Percentiles rank a stretch among this genome's conserved stretches.
Evolutionary conservation across 1,140 invertebrate species (phyloP).

Genomic region (Leptonema lineaticorne): DNA sequence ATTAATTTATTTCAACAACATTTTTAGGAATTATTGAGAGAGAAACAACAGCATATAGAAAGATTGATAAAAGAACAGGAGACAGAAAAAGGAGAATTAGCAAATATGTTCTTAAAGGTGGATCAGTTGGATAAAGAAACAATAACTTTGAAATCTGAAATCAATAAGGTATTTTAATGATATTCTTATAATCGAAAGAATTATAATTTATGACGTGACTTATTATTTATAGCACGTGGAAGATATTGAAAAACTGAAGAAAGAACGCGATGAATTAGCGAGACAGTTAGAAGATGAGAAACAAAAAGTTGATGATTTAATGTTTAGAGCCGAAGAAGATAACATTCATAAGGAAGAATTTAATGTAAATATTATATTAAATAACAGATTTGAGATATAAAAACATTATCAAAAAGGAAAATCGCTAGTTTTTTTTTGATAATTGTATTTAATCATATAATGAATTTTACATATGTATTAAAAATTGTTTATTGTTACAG

Average conservation of each 20-base stretch:
- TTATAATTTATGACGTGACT: not conserved
- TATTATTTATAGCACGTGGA: slow-evolving; percentile 44
- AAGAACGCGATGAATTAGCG: slow-evolving; percentile 66
- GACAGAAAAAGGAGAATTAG: slow-evolving; percentile 79
- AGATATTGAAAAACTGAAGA: slow-evolving; percentile 62
- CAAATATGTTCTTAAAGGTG: slow-evolving; percentile 57
- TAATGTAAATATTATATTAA: slow-evolving; percentile 45
- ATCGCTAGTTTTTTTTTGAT: not conserved
- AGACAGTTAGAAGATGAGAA: slow-evolving; percentile 80
- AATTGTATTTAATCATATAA: slow-evolving; percentile 5
- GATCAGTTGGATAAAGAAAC: slow-evolving; percentile 50
- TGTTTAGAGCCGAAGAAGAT: slow-evolving; percentile 90
- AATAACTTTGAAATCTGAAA: slow-evolving; percentile 48
- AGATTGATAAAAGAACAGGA: slow-evolving; percentile 86
- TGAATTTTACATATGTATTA: not conserved
- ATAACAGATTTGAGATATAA: not conserved
- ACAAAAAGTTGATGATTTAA: slow-evolving; percentile 87
- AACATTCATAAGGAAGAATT: slow-evolving; percentile 59
- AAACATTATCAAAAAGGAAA: not conserved
- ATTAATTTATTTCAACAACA: not conserved
- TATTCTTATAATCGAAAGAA: not conserved
- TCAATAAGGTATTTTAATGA: slow-evolving; percentile 45
- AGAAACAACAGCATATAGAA: slow-evolving; percentile 92
- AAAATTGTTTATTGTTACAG: slow-evolving; percentile 48
- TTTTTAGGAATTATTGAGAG: slow-evolving; percentile 80